phyloP scores from a whole-genome alignment of 2,113 vertebrate species.

The Halcyon malimbica region DNA sequence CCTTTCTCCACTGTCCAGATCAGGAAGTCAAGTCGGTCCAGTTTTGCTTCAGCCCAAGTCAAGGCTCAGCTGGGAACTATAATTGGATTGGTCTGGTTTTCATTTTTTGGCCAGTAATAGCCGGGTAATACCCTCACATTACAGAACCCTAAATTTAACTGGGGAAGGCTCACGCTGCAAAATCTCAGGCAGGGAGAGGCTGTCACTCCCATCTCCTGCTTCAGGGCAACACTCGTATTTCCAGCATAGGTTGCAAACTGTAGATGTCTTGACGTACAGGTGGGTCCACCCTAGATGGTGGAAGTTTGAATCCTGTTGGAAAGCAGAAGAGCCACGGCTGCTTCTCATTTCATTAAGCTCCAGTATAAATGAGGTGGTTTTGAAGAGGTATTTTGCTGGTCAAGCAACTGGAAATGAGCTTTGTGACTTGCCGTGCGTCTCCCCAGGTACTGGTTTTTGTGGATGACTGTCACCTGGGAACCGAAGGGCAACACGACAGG shows the following conservation, averaged over 20 bases:
- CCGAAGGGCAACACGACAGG: background rate
- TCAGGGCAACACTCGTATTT: background rate
- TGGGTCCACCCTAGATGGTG: background rate
- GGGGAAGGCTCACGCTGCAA: background rate
- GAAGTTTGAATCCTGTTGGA: background rate
- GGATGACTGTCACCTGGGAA: background rate
- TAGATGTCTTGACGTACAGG: background rate
- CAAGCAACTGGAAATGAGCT: background rate
- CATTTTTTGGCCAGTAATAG: background rate
- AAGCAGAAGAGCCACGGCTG: background rate
- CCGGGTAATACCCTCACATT: rapidly evolving
- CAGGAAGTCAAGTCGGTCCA: background rate
- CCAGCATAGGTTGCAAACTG: background rate
- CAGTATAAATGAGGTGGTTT: background rate
- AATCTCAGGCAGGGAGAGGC: background rate
- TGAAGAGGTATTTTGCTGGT: background rate
- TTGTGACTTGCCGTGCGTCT: background rate
- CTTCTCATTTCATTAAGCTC: background rate
- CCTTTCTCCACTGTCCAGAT: background rate
- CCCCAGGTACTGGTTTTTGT: background rate
- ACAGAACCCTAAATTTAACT: background rate
- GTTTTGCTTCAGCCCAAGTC: background rate
- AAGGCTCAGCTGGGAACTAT: background rate
- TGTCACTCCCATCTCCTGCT: background rate
- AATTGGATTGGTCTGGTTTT: background rate